Evolutionary conservation across 2,797 vertebrate genomes (phyloP).

Genomic region (Lepus oiostolus): DNA sequence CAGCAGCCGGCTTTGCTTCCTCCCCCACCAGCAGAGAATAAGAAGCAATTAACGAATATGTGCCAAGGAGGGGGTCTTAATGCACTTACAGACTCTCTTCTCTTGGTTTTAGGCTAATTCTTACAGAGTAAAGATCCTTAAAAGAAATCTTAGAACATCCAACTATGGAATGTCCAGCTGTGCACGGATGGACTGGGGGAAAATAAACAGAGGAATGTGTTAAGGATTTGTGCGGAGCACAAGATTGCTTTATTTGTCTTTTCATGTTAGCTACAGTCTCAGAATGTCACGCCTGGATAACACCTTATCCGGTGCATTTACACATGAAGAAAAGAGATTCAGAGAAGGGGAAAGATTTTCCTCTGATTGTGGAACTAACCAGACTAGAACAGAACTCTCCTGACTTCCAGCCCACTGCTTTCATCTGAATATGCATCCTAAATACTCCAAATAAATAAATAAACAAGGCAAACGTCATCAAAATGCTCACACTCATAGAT

Average conservation of each 20-base stretch:
- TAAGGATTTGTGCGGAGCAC: constrained; percentile 7
- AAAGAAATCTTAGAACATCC: constrained; percentile 6
- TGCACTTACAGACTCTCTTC: background rate
- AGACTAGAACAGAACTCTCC: background rate
- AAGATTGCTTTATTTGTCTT: constrained; percentile 55
- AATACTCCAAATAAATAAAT: background rate
- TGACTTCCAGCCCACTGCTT: background rate
- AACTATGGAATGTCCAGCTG: constrained; percentile 17
- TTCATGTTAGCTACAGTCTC: constrained; percentile 3
- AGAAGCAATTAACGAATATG: constrained; percentile 57
- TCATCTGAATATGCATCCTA: background rate
- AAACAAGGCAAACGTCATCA: background rate
- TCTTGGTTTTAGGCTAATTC: constrained; percentile 69
- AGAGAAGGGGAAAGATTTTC: background rate
- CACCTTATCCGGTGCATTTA: constrained; percentile 30
- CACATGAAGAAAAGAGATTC: background rate
- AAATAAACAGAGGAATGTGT: constrained; percentile 51
- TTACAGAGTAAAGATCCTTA: constrained; percentile 37
- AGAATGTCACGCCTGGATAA: background rate
- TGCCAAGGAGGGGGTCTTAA: constrained; percentile 57
- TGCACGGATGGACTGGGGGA: constrained; percentile 31
- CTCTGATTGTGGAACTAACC: background rate
- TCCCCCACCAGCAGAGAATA: constrained; percentile 27
- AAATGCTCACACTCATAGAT: background rate
- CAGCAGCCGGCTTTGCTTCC: background rate